Evolutionary conservation across 2,888 invertebrate genomes (phyloP).

Genomic region (Cosmopolites sordidus): DNA sequence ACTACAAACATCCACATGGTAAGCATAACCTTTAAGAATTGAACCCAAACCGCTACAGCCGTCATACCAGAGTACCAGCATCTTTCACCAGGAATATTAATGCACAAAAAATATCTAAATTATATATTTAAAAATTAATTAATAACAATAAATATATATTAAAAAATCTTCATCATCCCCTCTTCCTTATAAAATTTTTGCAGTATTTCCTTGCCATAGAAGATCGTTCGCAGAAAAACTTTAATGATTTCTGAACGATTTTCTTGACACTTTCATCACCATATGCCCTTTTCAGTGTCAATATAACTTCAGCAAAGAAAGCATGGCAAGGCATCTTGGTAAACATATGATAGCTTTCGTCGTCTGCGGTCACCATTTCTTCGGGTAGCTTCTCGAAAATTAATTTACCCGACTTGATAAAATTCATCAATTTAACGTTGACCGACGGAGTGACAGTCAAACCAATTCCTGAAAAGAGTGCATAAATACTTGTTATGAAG

Average conservation of each 20-base stretch:
- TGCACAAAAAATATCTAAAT: no score
- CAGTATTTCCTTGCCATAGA: constrained; percentile 37
- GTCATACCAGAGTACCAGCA: no score
- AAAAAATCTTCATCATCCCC: constrained; percentile 3
- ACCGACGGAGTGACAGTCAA: background rate
- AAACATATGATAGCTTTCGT: constrained; percentile 45
- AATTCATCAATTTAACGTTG: constrained; percentile 24
- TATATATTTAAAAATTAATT: constrained; percentile 3
- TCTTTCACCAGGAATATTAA: no score
- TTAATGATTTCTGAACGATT: constrained; percentile 37
- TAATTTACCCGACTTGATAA: constrained; percentile 28
- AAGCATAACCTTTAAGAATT: no score
- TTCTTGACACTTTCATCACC: constrained; percentile 30
- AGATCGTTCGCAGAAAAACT: constrained; percentile 40
- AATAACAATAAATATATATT: constrained; percentile 10
- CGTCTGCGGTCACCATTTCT: constrained; percentile 43
- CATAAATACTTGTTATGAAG: no score
- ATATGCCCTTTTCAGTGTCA: constrained; percentile 34
- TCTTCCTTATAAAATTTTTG: constrained; percentile 18
- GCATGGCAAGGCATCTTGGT: constrained; percentile 47
- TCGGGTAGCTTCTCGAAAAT: constrained; percentile 34
- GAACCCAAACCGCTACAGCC: no score
- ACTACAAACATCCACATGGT: no score
- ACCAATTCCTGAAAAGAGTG: background rate
- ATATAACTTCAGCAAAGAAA: constrained; percentile 46